Conservation (phyloP, 2,797 vertebrate genomes). For the Chaetodon trifasciatus region DNA sequence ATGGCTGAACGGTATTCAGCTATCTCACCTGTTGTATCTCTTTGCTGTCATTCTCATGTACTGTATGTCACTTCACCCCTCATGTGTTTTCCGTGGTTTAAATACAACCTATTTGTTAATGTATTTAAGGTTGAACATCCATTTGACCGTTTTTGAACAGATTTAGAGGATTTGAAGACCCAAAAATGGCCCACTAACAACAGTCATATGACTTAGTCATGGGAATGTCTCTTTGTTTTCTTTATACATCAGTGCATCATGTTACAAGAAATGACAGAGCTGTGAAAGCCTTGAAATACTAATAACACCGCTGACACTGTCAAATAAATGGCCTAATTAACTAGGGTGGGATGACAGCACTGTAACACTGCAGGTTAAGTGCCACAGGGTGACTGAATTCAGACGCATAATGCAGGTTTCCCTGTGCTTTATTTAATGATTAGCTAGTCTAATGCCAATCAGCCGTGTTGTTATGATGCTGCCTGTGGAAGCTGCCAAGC, state of each 20-base stretch:
- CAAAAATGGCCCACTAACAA: background rate
- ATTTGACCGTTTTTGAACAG: background rate
- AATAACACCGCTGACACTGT: background rate
- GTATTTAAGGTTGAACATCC: background rate
- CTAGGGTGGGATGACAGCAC: background rate
- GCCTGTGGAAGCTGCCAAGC: slow-evolving; percentile 22
- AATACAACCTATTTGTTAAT: background rate
- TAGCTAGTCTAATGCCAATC: slow-evolving; percentile 1
- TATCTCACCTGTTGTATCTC: slow-evolving; percentile 21
- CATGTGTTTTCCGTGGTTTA: background rate
- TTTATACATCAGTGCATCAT: background rate
- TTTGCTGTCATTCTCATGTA: slow-evolving; percentile 11
- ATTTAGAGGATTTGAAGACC: too few relatives aligned
- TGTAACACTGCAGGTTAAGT: slow-evolving; percentile 1
- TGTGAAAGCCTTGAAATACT: background rate
- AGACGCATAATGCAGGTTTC: background rate
- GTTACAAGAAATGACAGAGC: background rate
- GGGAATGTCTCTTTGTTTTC: background rate
- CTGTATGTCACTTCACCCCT: background rate
- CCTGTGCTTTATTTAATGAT: slow-evolving; percentile 14
- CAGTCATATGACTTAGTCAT: background rate
- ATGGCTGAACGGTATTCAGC: slow-evolving; percentile 28
- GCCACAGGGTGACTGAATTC: background rate
- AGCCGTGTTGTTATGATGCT: slow-evolving; percentile 27
- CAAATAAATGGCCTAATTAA: background rate